These are phyloP conservation scores for Yponomeuta malinellus DNA, from an alignment of 2,888 invertebrate genomes.

Conservation along the genomic window DNA sequence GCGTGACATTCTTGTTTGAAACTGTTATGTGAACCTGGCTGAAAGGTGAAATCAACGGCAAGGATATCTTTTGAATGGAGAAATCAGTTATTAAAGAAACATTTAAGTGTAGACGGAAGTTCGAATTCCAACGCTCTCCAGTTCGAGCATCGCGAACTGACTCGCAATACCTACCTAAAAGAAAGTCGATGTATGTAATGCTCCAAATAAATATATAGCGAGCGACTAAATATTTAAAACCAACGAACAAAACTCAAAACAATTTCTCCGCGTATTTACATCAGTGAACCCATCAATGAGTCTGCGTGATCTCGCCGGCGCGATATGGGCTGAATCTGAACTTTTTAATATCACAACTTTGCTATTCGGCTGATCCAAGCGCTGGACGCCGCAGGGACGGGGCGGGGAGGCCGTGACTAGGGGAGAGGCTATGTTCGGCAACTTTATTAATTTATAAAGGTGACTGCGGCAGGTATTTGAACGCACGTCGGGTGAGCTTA, in stretches of 20 bases:
- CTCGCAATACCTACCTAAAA: no score
- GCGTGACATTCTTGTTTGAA: neutral
- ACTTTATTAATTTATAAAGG: neutral
- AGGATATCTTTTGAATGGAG: no score
- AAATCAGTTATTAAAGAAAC: no score
- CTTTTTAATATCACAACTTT: neutral
- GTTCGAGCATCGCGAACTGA: no score
- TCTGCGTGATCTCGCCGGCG: neutral
- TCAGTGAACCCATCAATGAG: neutral
- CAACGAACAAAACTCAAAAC: neutral
- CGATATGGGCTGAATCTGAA: neutral
- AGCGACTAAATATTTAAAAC: neutral
- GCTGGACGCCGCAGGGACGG: neutral
- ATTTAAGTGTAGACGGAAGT: no score
- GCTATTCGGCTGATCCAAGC: neutral
- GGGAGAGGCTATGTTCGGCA: neutral
- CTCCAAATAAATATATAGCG: no score
- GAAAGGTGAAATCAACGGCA: neutral
- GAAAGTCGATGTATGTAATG: no score
- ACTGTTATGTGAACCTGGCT: neutral
- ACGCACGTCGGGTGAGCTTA: neutral
- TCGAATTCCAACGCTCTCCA: no score
- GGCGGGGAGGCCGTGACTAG: neutral
- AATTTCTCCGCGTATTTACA: no score
- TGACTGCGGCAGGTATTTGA: neutral